Conservation (phyloP, 2,888 invertebrate genomes). For the Anagyrus pseudococci region DNA sequence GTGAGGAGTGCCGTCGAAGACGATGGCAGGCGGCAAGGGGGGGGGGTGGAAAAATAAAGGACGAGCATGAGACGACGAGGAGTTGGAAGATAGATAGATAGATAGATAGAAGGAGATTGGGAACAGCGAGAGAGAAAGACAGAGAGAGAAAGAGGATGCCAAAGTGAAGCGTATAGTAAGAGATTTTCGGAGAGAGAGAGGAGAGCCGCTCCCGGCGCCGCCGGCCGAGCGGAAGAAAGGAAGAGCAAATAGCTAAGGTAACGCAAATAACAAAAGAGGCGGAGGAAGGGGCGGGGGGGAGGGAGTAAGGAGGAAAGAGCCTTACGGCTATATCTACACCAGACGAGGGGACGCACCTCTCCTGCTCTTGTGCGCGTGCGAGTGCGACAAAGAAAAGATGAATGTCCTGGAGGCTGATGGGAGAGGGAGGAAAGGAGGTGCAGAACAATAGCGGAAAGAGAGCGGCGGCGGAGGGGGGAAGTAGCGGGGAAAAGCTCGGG, state of each 20-base stretch:
- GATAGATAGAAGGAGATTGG: conserved; percentile 32
- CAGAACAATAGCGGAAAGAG: conserved; percentile 15
- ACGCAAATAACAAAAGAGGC: conserved; percentile 35
- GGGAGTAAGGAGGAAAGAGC: no score
- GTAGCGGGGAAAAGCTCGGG: conserved; percentile 22
- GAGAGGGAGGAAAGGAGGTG: conserved; percentile 10
- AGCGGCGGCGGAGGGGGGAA: conserved; percentile 4
- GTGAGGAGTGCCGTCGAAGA: background rate
- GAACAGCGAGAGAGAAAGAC: background rate
- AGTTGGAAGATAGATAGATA: conserved; percentile 16
- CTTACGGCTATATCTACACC: no score
- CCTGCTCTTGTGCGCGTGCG: background rate
- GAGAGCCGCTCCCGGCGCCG: no score
- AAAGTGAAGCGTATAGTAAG: conserved; percentile 4
- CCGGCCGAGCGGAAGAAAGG: conserved; percentile 1
- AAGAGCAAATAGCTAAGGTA: conserved; percentile 29
- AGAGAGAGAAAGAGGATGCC: background rate
- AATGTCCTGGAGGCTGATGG: conserved; percentile 18
- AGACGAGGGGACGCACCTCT: no score
- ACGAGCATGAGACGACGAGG: background rate
- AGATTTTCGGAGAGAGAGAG: background rate
- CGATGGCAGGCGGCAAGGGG: background rate
- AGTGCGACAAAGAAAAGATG: conserved; percentile 35
- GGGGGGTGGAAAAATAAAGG: conserved; percentile 14
- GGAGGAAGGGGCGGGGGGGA: background rate